Evolutionary conservation across 2,888 invertebrate genomes (phyloP).

Genomic region (Ferrisia virgata): DNA sequence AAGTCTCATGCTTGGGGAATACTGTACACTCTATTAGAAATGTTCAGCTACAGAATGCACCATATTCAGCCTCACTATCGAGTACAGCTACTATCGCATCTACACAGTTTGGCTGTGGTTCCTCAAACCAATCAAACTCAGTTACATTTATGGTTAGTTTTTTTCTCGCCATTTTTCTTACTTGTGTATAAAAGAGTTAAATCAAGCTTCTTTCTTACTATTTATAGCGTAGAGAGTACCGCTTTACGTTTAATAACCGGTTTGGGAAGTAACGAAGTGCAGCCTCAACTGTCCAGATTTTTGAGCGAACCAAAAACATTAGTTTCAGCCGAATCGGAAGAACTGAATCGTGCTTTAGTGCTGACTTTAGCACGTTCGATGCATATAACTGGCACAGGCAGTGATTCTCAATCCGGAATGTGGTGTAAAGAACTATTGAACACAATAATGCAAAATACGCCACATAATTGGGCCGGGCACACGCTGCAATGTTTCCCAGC

Average conservation of each 20-base stretch:
- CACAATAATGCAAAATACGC: conserved; percentile 89
- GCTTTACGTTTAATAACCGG: conserved; percentile 82
- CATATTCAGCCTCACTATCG: conserved; percentile 95
- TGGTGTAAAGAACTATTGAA: conserved; percentile 89
- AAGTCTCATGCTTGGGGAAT: conserved; percentile 93
- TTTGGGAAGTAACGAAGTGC: conserved; percentile 90
- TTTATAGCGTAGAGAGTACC: conserved; percentile 75
- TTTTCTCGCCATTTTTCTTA: neutral
- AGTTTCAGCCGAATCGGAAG: conserved; percentile 91
- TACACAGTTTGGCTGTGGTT: conserved; percentile 85
- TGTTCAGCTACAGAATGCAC: conserved; percentile 94
- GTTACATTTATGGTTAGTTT: conserved; percentile 75
- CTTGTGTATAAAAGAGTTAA: neutral
- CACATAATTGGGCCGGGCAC: conserved; percentile 92
- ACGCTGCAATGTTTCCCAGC: conserved; percentile 89
- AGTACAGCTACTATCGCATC: conserved; percentile 84
- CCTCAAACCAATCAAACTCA: conserved; percentile 95
- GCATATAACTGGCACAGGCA: conserved; percentile 68
- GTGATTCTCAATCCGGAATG: conserved; percentile 63
- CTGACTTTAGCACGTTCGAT: conserved; percentile 89
- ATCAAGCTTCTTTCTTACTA: neutral
- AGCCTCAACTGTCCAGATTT: conserved; percentile 86
- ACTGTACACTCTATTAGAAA: conserved; percentile 89
- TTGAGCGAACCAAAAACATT: conserved; percentile 88
- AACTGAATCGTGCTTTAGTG: conserved; percentile 88